phyloP scores from a whole-genome alignment of 2,797 vertebrate genomes.

The Lagorchestes hirsutus region DNA sequence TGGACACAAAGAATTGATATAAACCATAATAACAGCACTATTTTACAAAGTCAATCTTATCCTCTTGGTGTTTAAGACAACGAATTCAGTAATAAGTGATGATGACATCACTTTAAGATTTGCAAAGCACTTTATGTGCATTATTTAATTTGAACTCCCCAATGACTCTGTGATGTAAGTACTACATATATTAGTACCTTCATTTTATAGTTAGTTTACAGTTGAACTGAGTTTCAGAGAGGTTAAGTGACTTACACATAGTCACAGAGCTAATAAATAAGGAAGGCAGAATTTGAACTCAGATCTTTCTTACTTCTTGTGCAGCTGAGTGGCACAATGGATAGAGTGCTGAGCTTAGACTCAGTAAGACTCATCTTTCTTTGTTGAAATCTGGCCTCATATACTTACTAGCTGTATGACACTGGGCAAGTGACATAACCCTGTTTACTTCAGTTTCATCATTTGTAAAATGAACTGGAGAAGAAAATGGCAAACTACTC shows the following conservation, averaged over 20 bases:
- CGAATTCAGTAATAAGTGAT: background rate
- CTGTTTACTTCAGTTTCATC: background rate
- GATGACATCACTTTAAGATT: background rate
- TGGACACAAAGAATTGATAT: constrained; percentile 51
- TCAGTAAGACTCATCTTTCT: background rate
- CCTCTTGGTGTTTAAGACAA: constrained; percentile 57
- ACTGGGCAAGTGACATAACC: background rate
- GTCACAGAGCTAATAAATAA: background rate
- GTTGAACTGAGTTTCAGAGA: background rate
- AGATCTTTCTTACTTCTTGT: background rate
- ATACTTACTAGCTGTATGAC: background rate
- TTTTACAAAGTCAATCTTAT: constrained; percentile 61
- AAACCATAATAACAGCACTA: constrained; percentile 68
- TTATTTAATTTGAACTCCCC: background rate
- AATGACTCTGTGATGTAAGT: background rate
- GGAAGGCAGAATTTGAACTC: background rate
- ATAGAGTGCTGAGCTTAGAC: background rate
- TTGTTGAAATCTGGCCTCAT: background rate
- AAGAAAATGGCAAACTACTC: background rate
- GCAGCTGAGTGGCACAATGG: background rate
- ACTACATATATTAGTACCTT: background rate
- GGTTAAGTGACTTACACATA: background rate
- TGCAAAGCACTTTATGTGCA: background rate
- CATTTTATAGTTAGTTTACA: background rate
- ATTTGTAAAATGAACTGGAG: background rate